Conservation (phyloP, 2,888 invertebrate species). For the Chromoteleia sp. region DNA sequence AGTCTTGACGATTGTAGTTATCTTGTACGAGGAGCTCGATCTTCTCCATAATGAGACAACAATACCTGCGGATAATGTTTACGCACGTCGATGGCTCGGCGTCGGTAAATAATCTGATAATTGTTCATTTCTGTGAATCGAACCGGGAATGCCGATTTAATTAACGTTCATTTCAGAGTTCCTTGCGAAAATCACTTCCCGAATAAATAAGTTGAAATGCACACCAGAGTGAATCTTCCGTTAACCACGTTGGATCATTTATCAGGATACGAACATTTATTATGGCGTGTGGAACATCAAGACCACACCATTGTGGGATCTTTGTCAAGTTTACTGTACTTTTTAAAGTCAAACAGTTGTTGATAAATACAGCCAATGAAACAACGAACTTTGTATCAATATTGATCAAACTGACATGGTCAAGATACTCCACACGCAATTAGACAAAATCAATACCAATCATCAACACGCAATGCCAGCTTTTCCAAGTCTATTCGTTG, state of each 20-base stretch:
- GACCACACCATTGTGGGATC: conserved; percentile 16
- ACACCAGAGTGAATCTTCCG: conserved; percentile 27
- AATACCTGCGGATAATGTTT: conserved; percentile 47
- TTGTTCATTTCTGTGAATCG: conserved; percentile 59
- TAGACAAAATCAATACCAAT: conserved; percentile 56
- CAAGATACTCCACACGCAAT: conserved; percentile 49
- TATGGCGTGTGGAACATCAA: conserved; percentile 29
- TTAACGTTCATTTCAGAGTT: conserved; percentile 46
- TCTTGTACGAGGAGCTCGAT: conserved; percentile 45
- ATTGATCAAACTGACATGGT: conserved; percentile 29
- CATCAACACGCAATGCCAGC: conserved; percentile 42
- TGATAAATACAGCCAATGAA: conserved; percentile 29
- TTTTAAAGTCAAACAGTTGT: conserved; percentile 31
- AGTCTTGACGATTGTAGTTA: conserved; percentile 59
- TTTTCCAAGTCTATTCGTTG: conserved; percentile 30
- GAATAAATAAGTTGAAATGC: conserved; percentile 52
- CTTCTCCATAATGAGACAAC: conserved; percentile 57
- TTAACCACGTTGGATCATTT: conserved; percentile 38
- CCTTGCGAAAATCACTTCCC: conserved; percentile 42
- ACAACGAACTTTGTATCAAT: conserved; percentile 38
- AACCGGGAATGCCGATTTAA: conserved; percentile 42
- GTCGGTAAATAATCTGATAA: conserved; percentile 55
- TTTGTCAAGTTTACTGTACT: conserved; percentile 25
- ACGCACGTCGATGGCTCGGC: conserved; percentile 44
- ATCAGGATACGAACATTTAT: conserved; percentile 37